Percentiles rank a stretch among this genome's conserved stretches.
Evolutionary conservation across 2,888 invertebrate genomes (phyloP).

Genomic region (Galeruca laticollis): DNA sequence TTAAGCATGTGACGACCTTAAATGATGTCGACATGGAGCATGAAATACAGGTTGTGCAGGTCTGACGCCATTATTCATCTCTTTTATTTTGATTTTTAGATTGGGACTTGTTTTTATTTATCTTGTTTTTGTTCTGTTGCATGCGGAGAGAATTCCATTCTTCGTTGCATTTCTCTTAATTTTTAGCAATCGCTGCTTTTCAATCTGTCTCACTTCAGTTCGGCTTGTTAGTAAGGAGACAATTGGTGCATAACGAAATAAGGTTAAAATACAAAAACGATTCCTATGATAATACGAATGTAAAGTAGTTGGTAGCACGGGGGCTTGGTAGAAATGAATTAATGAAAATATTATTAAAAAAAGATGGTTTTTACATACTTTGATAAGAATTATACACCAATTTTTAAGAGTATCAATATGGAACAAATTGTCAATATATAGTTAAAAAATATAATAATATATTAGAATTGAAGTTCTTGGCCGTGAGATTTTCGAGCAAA

Average conservation of each 20-base stretch:
- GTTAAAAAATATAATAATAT: no score
- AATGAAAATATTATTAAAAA: no score
- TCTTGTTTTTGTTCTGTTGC: conserved; percentile 56
- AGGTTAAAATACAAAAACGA: conserved; percentile 52
- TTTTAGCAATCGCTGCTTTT: conserved; percentile 59
- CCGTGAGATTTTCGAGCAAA: no score
- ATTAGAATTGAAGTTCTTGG: no score
- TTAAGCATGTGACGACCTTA: conserved; percentile 65
- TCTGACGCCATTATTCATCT: conserved; percentile 68
- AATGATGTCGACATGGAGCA: conserved; percentile 66
- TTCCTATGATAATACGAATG: conserved; percentile 49
- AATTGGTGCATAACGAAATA: conserved; percentile 48
- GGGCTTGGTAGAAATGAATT: not conserved
- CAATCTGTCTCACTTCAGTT: conserved; percentile 53
- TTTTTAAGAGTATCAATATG: no score
- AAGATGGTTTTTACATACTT: no score
- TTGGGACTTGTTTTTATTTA: conserved; percentile 56
- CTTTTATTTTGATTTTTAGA: conserved; percentile 67
- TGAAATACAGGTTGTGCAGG: conserved; percentile 67
- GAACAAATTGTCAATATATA: no score
- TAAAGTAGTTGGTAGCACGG: not conserved
- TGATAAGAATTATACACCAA: no score
- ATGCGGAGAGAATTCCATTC: conserved; percentile 66
- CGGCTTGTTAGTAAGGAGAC: conserved; percentile 48
- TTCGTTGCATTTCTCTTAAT: conserved; percentile 63